Percentiles rank a stretch among this genome's conserved stretches.
phyloP scores from a whole-genome alignment of 1,140 invertebrate species.

The Penaeus vannamei region DNA sequence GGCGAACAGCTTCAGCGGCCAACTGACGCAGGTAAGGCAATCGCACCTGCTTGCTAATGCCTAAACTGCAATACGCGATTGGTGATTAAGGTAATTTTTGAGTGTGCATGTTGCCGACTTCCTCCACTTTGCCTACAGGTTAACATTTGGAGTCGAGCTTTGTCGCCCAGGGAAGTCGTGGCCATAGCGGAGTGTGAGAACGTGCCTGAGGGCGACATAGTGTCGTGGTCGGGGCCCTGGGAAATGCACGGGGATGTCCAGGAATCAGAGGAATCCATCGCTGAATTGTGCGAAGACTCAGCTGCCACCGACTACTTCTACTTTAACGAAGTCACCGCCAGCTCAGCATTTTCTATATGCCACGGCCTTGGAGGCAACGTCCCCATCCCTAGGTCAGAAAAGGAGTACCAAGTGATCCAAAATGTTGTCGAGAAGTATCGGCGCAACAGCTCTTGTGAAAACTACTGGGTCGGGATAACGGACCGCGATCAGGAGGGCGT shows the following conservation, averaged over 20 bases:
- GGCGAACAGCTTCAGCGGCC: conserved; percentile 49
- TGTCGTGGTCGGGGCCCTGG: conserved; percentile 57
- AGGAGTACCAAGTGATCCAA: conserved; percentile 42
- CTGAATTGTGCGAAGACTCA: conserved; percentile 54
- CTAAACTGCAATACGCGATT: neutral
- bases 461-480: conserved; percentile 62
- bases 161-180: conserved; percentile 45
- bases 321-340: conserved; percentile 50
- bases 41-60: neutral
- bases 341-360: conserved; percentile 56
- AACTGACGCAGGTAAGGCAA: conserved; percentile 41
- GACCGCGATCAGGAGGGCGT: conserved; percentile 54
- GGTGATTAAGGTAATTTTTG: neutral
- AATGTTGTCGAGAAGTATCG: conserved; percentile 40
- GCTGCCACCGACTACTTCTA: conserved; percentile 57
- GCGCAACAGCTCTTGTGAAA: conserved; percentile 2
- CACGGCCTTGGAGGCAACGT: conserved; percentile 58
- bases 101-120: neutral
- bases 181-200: conserved; percentile 38
- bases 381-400: conserved; percentile 49
- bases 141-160: conserved; percentile 61
- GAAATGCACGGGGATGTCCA: conserved; percentile 44
- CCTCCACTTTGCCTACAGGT: conserved; percentile 37
- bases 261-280: conserved; percentile 31
- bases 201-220: conserved; percentile 44